Percentiles rank a stretch among this genome's conserved stretches.
These are phyloP conservation scores for Lethenteron camtschaticum DNA, from an alignment of 2,113 vertebrate species.

Conservation along the genomic window DNA sequence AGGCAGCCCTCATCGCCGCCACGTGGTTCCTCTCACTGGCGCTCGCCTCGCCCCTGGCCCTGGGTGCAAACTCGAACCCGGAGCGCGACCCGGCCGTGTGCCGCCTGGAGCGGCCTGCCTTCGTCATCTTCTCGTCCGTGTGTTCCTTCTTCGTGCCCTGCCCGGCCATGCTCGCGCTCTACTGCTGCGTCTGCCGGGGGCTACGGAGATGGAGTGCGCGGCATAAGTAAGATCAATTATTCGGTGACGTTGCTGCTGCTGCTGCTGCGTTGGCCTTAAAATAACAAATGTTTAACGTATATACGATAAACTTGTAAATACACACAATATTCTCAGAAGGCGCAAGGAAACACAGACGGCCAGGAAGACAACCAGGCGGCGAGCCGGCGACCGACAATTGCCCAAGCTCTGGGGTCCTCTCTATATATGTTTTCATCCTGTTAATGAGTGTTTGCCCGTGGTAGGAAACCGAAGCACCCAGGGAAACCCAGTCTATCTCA, in stretches of 20 bases:
- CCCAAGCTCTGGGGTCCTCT: too few species aligned
- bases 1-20: conserved; percentile 45
- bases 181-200: conserved; percentile 53
- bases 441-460: too few species aligned
- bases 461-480: too few species aligned
- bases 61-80: conserved; percentile 54
- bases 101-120: conserved; percentile 61
- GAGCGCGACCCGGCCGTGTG: conserved; percentile 41
- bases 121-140: conserved; percentile 61
- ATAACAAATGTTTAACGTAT: too few species aligned
- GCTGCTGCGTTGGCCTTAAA: too few species aligned
- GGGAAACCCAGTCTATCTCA: too few species aligned
- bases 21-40: conserved; percentile 72
- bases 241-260: too few species aligned
- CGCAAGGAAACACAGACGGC: conserved; percentile 30
- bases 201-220: conserved; percentile 36
- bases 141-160: conserved; percentile 91
- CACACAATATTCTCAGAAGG: too few species aligned
- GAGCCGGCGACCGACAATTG: conserved; percentile 15
- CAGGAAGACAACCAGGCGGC: conserved; percentile 39
- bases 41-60: conserved; percentile 60
- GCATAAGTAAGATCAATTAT: conserved; percentile 9
- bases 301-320: too few species aligned
- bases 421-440: too few species aligned
- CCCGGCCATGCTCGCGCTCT: conserved; percentile 70